These are phyloP conservation scores for Callocephalon fimbriatum DNA, from an alignment of 2,113 vertebrate genomes.

Conservation along the genomic window DNA sequence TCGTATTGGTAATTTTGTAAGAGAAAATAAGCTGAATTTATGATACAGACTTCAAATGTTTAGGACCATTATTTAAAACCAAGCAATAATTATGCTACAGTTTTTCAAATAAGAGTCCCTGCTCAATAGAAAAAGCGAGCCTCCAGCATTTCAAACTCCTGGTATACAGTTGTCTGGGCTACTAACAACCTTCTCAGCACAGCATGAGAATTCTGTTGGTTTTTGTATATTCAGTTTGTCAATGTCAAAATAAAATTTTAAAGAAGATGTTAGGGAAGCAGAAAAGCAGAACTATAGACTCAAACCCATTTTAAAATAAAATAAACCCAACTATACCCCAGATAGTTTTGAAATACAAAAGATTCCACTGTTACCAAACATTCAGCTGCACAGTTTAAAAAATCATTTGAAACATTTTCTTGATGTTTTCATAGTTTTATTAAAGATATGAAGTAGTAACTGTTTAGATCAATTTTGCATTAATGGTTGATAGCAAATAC, in stretches of 20 bases:
- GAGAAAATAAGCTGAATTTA: background rate
- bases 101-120: background rate
- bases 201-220: background rate
- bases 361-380: background rate
- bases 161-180: background rate
- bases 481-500: background rate
- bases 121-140: background rate
- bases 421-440: background rate
- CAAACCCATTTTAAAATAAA: background rate
- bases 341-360: background rate
- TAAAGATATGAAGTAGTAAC: background rate
- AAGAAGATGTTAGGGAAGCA: background rate
- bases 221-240: background rate
- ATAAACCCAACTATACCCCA: background rate
- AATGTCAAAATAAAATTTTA: conserved; percentile 1
- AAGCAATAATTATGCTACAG: background rate
- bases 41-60: background rate
- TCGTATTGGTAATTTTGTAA: background rate
- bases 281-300: background rate
- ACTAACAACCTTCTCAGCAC: background rate
- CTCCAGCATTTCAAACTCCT: background rate
- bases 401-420: background rate
- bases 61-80: background rate
- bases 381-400: background rate
- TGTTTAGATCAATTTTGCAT: background rate